These are phyloP conservation scores for Hexactinellida sp. DNA, from an alignment of 37 sponge, comb jelly and placozoan species.

Conservation along the genomic window DNA sequence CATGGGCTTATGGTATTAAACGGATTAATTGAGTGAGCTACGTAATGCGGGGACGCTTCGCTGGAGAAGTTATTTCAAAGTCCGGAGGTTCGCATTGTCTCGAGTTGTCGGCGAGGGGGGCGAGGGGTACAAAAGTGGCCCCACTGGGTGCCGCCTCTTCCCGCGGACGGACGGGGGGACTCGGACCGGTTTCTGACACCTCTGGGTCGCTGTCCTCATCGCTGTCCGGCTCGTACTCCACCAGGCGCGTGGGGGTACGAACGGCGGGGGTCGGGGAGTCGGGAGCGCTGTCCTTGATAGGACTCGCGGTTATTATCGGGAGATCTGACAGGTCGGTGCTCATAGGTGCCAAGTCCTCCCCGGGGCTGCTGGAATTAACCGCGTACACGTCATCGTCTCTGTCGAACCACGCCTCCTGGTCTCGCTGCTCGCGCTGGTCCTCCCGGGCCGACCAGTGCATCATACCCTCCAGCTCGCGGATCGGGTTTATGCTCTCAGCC, in stretches of 20 bases:
- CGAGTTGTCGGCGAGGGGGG: background rate
- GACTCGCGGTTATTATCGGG: background rate
- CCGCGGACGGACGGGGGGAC: background rate
- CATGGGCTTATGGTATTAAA: background rate
- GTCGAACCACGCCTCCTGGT: background rate
- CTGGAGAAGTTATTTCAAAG: background rate
- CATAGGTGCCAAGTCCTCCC: background rate
- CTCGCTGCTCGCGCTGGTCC: background rate
- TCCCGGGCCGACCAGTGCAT: background rate
- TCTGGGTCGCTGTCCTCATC: background rate
- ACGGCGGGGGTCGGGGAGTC: background rate
- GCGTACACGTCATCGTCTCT: conserved; percentile 16
- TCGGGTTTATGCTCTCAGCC: background rate
- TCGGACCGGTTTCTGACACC: background rate
- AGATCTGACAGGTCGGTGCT: background rate
- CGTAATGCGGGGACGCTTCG: background rate
- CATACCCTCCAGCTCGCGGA: background rate
- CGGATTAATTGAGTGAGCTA: background rate
- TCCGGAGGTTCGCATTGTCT: background rate
- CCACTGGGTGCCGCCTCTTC: background rate
- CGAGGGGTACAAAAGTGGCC: background rate
- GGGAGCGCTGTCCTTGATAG: background rate
- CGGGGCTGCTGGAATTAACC: background rate
- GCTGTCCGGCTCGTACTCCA: conserved; percentile 13
- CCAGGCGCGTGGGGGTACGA: background rate